Evolutionary conservation across 1,140 invertebrate genomes (phyloP), one percentile per base, ranked within the genome.

Genomic region (Cardiocondyla obscurior): DNA sequence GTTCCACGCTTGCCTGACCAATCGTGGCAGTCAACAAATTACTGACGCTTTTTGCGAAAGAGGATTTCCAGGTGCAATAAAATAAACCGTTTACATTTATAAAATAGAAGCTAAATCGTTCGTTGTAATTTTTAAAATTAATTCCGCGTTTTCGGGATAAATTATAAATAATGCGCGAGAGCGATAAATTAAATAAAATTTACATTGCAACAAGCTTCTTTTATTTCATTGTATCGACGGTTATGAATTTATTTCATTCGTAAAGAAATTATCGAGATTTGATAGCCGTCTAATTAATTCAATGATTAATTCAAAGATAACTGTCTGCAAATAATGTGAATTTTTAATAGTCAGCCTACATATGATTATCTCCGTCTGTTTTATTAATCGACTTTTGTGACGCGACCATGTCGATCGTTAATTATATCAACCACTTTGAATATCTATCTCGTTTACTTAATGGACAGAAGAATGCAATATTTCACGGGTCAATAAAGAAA

Each of bases 221-320:
- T 81, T 30, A 57, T 74, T 85, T 28, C 46, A 28, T 60, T 85
- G 67, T 79, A 76, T 76, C 83, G 33, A 57, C 49, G 74, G 39
- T 67, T 82, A 87, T 88, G 85, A 89, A 87, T 89, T 88, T 74
- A 22, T 62, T 19, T 36, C 25, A 53, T 42, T 73, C 39, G 70
- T 84, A 82, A 84, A 83, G 84, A 73, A 55, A 74, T 74, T 79
- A 88, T 90, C 58, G 77, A 49, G 65, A 72, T 86, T 90, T 88
- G 83, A 73, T 81, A 58, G 53, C 77, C 82, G 83, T 85, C 84
- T 82, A 89, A 90, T 88, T 89, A 85, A 81, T 51, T 28, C 67
- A 36, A 81, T 89, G 87, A 90, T 90, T 88, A 86, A 90, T 88
- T 62, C 42, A 62, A 36, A 62, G 5, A 76, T 70, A 65, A 30